phyloP scores from a whole-genome alignment of 2,113 vertebrate species.

The Burhinus oedicnemus region DNA sequence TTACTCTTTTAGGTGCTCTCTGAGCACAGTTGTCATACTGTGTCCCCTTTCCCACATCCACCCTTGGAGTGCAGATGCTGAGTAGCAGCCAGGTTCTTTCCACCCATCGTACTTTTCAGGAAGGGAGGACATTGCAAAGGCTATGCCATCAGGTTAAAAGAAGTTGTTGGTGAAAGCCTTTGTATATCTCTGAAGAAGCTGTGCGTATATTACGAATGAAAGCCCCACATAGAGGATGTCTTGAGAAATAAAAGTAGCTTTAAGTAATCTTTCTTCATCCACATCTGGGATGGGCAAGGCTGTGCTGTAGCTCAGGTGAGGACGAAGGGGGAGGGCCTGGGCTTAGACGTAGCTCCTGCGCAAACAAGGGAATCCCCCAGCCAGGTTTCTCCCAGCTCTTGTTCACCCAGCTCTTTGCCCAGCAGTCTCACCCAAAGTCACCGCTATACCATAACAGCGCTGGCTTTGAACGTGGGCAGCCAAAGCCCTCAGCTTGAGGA shows the following conservation, averaged over 20 bases:
- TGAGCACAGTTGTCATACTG: neutral
- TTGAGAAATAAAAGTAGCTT: neutral
- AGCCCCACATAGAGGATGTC: neutral
- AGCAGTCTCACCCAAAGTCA: neutral
- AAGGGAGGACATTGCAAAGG: neutral
- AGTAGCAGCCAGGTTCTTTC: neutral
- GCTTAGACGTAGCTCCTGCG: neutral
- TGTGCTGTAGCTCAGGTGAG: neutral
- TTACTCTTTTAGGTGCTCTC: neutral
- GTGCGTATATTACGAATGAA: neutral
- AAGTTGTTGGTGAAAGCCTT: neutral
- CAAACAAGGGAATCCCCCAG: neutral
- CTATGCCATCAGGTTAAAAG: neutral
- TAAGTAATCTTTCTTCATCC: neutral
- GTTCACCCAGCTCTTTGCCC: neutral
- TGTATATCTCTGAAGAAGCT: neutral
- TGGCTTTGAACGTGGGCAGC: neutral
- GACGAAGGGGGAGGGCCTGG: neutral
- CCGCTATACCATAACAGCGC: accelerated
- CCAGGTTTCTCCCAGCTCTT: neutral
- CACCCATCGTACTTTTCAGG: neutral
- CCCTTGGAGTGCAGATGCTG: neutral
- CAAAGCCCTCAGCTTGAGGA: accelerated
- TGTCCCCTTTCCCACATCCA: neutral
- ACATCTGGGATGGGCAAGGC: neutral